A percentile compares a stretch with the other conserved stretches of the same genome.
phyloP scores from a whole-genome alignment of 2,113 vertebrate species.

The Nibea albiflora region DNA sequence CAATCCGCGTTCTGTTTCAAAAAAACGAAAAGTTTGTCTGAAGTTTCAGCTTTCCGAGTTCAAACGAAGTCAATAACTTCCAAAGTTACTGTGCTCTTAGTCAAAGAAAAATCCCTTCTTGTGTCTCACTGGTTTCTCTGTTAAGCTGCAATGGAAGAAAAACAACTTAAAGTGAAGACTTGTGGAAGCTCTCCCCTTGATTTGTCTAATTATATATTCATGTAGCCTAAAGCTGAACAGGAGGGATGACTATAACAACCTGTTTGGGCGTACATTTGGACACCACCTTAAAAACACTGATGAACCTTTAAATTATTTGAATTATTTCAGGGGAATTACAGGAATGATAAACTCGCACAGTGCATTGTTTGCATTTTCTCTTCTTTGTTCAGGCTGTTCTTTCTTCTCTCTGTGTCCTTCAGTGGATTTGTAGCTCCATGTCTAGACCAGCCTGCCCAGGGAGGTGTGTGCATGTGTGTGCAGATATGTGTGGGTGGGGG shows the following conservation, averaged over 20 bases:
- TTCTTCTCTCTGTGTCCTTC: conserved; percentile 41
- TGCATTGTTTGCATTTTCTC: conserved; percentile 1
- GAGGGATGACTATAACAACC: not conserved
- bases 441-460: conserved; percentile 31
- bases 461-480: conserved; percentile 6
- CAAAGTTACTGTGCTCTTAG: not conserved
- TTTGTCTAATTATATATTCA: not conserved
- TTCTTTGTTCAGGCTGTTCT: conserved; percentile 23
- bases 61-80: not conserved
- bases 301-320: not conserved
- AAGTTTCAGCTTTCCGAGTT: not conserved
- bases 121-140: not conserved
- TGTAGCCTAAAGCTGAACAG: not conserved
- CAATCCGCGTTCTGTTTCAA: not conserved
- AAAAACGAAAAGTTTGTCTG: not conserved
- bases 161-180: no score
- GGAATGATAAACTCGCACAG: not conserved
- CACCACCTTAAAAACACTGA: not conserved
- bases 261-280: not conserved
- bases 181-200: not conserved
- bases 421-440: conserved; percentile 17
- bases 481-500: not conserved
- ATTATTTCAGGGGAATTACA: not conserved
- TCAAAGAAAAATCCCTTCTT: not conserved
- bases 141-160: not conserved